Percentiles rank a stretch among this genome's conserved stretches.
phyloP scores from a whole-genome alignment of 2,888 invertebrate species.

The Pseudanteris insignis region DNA sequence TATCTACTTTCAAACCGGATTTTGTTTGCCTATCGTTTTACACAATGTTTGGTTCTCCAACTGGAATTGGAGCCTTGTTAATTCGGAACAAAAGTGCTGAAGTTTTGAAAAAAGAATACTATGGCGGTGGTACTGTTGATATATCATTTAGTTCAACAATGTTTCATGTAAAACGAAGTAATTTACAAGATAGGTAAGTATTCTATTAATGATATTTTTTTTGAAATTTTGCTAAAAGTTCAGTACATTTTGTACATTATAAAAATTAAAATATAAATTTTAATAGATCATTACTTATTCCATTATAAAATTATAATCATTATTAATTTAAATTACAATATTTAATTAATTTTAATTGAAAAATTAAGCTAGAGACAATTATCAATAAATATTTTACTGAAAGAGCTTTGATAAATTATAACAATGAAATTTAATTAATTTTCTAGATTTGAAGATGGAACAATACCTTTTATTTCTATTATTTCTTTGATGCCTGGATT shows the following conservation, averaged over 20 bases:
- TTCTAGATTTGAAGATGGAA: slow-evolving; percentile 92
- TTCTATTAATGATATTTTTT: too few species aligned
- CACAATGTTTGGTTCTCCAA: slow-evolving; percentile 96
- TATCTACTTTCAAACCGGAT: slow-evolving; percentile 79
- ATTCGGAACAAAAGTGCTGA: slow-evolving; percentile 74
- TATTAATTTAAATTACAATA: too few species aligned
- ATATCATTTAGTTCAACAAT: slow-evolving; percentile 79
- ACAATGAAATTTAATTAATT: too few species aligned
- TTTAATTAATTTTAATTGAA: too few species aligned
- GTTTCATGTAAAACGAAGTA: slow-evolving; percentile 76
- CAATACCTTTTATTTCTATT: slow-evolving; percentile 86
- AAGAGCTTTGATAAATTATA: too few species aligned
- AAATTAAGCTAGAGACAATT: too few species aligned
- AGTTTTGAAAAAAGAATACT: slow-evolving; percentile 78
- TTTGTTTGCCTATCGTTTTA: slow-evolving; percentile 95
- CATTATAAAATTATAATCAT: too few species aligned
- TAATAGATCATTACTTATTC: too few species aligned
- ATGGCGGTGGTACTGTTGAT: slow-evolving; percentile 94
- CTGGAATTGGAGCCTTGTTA: slow-evolving; percentile 90
- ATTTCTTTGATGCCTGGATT: slow-evolving; percentile 85
- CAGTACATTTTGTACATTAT: too few species aligned
- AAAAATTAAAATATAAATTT: too few species aligned
- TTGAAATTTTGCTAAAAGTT: too few species aligned
- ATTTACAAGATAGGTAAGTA: slow-evolving; percentile 77
- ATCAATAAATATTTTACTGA: too few species aligned